Percentiles rank a stretch among this genome's conserved stretches.
Evolutionary conservation across 2,888 invertebrate genomes (phyloP).

Genomic region (Zootermopsis nevadensis): DNA sequence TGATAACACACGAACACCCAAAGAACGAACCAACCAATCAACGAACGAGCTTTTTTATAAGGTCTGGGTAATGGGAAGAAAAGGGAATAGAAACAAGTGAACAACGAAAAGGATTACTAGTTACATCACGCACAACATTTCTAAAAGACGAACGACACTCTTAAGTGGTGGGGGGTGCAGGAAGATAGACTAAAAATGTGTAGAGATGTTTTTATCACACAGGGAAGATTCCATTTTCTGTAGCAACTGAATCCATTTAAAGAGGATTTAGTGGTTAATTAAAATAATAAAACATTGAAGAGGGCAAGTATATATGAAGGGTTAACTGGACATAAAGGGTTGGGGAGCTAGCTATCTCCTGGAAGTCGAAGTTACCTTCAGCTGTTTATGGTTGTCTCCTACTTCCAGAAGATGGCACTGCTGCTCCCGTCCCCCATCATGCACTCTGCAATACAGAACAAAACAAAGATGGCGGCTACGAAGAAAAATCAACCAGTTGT

Average conservation of each 20-base stretch:
- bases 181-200: neutral
- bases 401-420: slow-evolving; percentile 72
- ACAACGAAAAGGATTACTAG: slow-evolving; percentile 49
- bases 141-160: slow-evolving; percentile 52
- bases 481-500: slow-evolving; percentile 35
- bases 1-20: slow-evolving; percentile 43
- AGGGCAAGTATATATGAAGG: neutral
- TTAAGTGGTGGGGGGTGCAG: slow-evolving; percentile 36
- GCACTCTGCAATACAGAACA: slow-evolving; percentile 72
- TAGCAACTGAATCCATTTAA: slow-evolving; percentile 8
- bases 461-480: slow-evolving; percentile 62
- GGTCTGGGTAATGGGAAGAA: slow-evolving; percentile 28
- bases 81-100: slow-evolving; percentile 33
- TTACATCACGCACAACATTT: slow-evolving; percentile 52
- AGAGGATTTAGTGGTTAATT: slow-evolving; percentile 6
- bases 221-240: neutral
- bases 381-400: slow-evolving; percentile 66
- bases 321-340: slow-evolving; percentile 41
- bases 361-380: slow-evolving; percentile 70
- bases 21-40: slow-evolving; percentile 52
- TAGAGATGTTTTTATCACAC: neutral
- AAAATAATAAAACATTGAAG: neutral
- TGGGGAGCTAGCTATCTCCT: slow-evolving; percentile 69
- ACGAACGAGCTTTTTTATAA: slow-evolving; percentile 61
- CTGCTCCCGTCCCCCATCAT: slow-evolving; percentile 67